These are phyloP conservation scores for Tineola bisselliella DNA, from an alignment of 2,888 invertebrate species.

Conservation along the genomic window DNA sequence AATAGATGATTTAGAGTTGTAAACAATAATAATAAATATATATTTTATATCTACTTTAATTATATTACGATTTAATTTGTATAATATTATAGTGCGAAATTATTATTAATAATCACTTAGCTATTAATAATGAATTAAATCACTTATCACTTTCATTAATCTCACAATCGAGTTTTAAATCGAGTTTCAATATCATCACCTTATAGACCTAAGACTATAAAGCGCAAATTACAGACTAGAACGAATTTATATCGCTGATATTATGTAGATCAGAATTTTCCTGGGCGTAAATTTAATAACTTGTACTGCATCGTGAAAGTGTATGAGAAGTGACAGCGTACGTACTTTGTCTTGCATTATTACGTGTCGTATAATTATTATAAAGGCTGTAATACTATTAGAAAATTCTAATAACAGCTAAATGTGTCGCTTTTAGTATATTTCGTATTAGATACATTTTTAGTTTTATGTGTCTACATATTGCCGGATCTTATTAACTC, in stretches of 20 bases:
- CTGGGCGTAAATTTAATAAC: slow-evolving; percentile 17
- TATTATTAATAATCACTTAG: background rate
- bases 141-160: background rate
- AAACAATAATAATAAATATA: too few relatives aligned
- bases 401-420: background rate
- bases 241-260: slow-evolving; percentile 14
- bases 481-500: too few relatives aligned
- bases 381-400: background rate
- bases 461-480: too few relatives aligned
- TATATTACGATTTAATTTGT: too few relatives aligned
- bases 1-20: too few relatives aligned
- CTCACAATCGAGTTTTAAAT: background rate
- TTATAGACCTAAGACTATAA: background rate
- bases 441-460: too few relatives aligned
- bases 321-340: slow-evolving; percentile 6
- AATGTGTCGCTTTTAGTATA: too few relatives aligned
- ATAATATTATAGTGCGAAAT: too few relatives aligned
- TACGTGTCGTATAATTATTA: background rate
- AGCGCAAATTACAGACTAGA: slow-evolving; percentile 12
- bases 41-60: too few relatives aligned
- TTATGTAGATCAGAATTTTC: slow-evolving; percentile 17
- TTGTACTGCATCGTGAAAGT: slow-evolving; percentile 15
- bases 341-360: background rate
- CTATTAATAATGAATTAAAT: background rate
- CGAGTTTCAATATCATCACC: slow-evolving; percentile 4